Evolutionary conservation across 2,113 vertebrate species (phyloP).

Genomic region (Equus przewalskii): DNA sequence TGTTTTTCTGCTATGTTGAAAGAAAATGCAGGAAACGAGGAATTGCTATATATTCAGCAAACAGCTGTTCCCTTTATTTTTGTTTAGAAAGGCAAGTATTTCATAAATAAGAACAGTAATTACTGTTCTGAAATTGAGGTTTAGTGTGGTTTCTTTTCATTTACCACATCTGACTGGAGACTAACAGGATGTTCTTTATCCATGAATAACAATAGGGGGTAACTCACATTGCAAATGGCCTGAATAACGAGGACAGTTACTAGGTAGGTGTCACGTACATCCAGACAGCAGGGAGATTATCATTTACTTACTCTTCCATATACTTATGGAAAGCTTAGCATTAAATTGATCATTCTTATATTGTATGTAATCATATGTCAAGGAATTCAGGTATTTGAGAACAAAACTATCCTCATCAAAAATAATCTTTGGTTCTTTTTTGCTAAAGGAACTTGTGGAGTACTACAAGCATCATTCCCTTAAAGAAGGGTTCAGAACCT

Average conservation of each 20-base stretch:
- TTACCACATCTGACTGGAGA: constrained; percentile 45
- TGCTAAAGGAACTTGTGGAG: constrained; percentile 94
- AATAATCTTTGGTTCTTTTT: background rate
- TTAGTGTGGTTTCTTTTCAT: constrained; percentile 52
- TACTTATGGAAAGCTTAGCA: background rate
- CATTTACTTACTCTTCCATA: background rate
- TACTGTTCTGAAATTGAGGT: constrained; percentile 31
- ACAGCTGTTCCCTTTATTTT: constrained; percentile 73
- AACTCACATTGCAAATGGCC: background rate
- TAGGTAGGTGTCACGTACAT: background rate
- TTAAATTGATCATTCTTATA: background rate
- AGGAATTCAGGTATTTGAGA: background rate
- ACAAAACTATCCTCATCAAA: constrained; percentile 39
- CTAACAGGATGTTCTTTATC: background rate
- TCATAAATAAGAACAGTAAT: constrained; percentile 72
- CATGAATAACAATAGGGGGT: background rate
- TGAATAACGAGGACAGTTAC: background rate
- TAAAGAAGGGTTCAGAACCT: constrained; percentile 96
- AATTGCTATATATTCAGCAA: constrained; percentile 52
- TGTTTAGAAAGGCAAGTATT: constrained; percentile 60
- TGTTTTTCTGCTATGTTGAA: constrained; percentile 38
- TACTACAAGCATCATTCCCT: constrained; percentile 98
- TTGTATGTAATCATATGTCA: background rate
- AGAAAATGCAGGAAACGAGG: constrained; percentile 59
- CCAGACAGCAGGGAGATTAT: background rate